Conservation (phyloP, 92 coral and sea anemone species). For the Plumapathes pennacea region DNA sequence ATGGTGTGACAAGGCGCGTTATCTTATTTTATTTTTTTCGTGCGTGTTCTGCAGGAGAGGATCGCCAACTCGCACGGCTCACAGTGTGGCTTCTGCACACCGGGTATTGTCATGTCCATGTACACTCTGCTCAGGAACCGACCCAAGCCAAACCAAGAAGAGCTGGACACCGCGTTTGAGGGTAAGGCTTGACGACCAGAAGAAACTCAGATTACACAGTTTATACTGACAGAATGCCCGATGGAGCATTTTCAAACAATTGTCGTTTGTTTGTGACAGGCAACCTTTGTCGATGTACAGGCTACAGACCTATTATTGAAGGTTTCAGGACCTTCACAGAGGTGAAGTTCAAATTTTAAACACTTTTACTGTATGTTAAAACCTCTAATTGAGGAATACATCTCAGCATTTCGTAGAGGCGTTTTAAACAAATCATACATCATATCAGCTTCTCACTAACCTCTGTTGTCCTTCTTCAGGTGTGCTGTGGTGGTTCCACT, state of each 20-base stretch:
- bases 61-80: constrained; percentile 58
- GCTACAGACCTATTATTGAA: constrained; percentile 37
- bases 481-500: no score
- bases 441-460: no score
- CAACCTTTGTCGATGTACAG: constrained; percentile 42
- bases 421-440: no score
- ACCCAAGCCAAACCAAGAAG: constrained; percentile 33
- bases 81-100: constrained; percentile 72
- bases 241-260: neutral
- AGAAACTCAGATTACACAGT: no score
- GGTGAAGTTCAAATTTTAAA: constrained; percentile 1
- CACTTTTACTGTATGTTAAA: no score
- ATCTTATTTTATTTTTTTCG: no score
- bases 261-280: constrained; percentile 1
- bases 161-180: constrained; percentile 54
- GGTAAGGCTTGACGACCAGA: constrained; percentile 8
- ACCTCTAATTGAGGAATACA: no score
- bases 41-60: constrained; percentile 22
- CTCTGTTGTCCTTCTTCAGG: no score
- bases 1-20: no score
- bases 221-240: no score
- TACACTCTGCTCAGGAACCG: constrained; percentile 46
- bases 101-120: constrained; percentile 72
- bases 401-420: no score
- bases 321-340: constrained; percentile 32